Conservation (phyloP, 2,888 invertebrate species). For the Nipponacmea schrenckii region DNA sequence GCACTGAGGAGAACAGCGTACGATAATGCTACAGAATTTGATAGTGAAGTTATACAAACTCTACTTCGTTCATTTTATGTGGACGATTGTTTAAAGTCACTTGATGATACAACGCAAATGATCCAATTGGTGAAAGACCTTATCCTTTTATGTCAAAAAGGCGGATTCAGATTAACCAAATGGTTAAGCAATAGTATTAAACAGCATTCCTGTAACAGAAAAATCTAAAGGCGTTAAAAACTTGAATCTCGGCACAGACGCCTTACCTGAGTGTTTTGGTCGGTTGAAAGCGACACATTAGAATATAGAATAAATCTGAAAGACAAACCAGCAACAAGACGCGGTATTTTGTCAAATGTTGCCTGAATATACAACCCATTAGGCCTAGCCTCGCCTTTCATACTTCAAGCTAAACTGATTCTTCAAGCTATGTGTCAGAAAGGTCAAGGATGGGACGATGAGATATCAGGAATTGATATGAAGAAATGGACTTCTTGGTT, state of each 20-base stretch:
- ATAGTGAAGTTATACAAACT: not conserved
- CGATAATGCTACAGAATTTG: not conserved
- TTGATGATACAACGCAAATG: too few species aligned
- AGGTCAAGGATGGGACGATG: slow-evolving; percentile 7
- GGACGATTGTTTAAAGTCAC: too few species aligned
- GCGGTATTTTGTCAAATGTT: not conserved
- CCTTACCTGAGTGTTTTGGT: too few species aligned
- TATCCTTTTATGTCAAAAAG: too few species aligned
- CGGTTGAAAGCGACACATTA: too few species aligned
- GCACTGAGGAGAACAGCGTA: slow-evolving; percentile 13
- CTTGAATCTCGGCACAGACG: too few species aligned
- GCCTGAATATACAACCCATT: slow-evolving; percentile 10
- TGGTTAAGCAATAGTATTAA: too few species aligned
- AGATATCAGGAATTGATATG: not conserved
- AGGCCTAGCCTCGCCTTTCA: slow-evolving; percentile 13
- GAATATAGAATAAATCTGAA: not conserved
- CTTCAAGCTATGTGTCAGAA: slow-evolving; percentile 3
- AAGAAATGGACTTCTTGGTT: slow-evolving; percentile 13
- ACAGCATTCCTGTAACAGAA: not conserved
- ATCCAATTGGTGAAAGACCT: too few species aligned
- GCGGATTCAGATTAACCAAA: too few species aligned
- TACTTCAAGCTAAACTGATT: slow-evolving; percentile 10
- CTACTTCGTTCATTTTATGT: too few species aligned
- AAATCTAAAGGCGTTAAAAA: too few species aligned
- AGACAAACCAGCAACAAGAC: slow-evolving; percentile 3